These are phyloP conservation scores for Octopus bimaculoides DNA, from an alignment of 1,140 invertebrate genomes.

Conservation along the genomic window DNA sequence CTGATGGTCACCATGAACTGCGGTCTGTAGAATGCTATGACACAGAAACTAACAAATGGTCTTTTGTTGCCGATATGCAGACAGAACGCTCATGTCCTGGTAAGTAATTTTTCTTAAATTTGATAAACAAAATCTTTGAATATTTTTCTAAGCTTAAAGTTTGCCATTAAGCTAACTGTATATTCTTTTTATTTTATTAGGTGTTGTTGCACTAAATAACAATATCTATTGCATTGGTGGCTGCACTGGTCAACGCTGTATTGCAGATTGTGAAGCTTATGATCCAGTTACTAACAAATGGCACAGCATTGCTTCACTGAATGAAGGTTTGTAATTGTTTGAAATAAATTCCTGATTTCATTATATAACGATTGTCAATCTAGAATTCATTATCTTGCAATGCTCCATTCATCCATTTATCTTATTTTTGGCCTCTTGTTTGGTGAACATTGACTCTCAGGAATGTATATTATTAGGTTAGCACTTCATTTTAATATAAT, in stretches of 20 bases:
- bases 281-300: constrained; percentile 66
- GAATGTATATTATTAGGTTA: no score
- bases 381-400: no score
- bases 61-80: constrained; percentile 63
- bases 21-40: constrained; percentile 69
- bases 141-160: no score
- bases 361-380: no score
- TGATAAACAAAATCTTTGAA: no score
- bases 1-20: constrained; percentile 73
- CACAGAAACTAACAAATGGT: constrained; percentile 65
- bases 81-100: constrained; percentile 50
- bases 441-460: no score
- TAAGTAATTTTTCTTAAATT: constrained; percentile 12
- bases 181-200: constrained; percentile 50
- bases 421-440: no score
- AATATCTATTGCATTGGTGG: constrained; percentile 78
- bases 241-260: constrained; percentile 69
- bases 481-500: no score
- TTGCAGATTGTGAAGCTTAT: constrained; percentile 75
- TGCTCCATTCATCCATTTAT: no score
- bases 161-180: no score
- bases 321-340: not conserved
- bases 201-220: constrained; percentile 70
- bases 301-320: constrained; percentile 66
- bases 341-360: not conserved